These are phyloP conservation scores for Hirudinaria manillensis DNA, from an alignment of 2,888 invertebrate genomes.

Conservation along the genomic window DNA sequence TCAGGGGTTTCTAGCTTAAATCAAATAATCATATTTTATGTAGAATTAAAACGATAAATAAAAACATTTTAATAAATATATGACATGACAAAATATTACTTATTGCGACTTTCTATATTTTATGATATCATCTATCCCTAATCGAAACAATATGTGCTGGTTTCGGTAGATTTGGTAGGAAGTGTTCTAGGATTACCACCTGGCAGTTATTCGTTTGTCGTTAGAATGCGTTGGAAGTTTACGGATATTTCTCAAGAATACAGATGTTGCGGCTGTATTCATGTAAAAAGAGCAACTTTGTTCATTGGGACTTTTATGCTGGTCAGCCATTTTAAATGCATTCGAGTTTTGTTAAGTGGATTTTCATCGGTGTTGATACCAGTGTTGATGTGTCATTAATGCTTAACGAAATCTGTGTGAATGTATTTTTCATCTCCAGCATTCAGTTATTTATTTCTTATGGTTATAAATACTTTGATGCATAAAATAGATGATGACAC, in stretches of 20 bases:
- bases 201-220: not conserved
- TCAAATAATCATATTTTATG: no score
- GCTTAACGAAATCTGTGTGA: no score
- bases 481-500: no score
- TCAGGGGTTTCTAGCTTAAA: no score
- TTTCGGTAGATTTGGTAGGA: not conserved
- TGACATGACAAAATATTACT: no score
- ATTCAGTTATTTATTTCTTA: no score
- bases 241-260: slow-evolving; percentile 35
- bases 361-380: not conserved
- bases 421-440: no score
- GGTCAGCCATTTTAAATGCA: slow-evolving; percentile 24
- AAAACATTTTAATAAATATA: no score
- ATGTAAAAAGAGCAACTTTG: slow-evolving; percentile 30
- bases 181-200: not conserved
- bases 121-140: slow-evolving; percentile 8
- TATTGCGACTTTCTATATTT: not conserved
- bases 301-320: slow-evolving; percentile 30
- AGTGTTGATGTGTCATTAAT: not conserved
- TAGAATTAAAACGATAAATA: no score
- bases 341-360: not conserved
- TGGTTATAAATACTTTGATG: no score
- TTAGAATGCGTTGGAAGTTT: slow-evolving; percentile 37
- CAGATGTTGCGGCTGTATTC: slow-evolving; percentile 33
- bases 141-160: slow-evolving; percentile 2